Evolutionary conservation across 2,888 invertebrate genomes (phyloP).

Genomic region (Elysia crispata): DNA sequence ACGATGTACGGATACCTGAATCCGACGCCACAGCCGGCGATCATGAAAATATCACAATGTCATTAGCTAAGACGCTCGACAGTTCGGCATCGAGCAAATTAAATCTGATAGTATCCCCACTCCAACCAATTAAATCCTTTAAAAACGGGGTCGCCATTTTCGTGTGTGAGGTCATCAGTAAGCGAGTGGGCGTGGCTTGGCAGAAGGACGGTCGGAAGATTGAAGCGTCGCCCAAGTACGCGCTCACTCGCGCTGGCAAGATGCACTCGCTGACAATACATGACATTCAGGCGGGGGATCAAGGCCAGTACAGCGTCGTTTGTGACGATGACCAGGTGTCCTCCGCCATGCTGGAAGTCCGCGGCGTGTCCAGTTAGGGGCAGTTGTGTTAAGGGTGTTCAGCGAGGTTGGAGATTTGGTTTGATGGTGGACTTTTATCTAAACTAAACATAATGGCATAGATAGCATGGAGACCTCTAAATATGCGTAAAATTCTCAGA

Average conservation of each 20-base stretch:
- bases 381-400: not conserved
- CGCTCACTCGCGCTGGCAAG: constrained; percentile 62
- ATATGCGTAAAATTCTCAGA: too few species aligned
- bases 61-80: not conserved
- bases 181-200: constrained; percentile 89
- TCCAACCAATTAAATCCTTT: constrained; percentile 52
- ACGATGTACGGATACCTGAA: not conserved
- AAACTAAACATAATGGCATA: too few species aligned
- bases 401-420: constrained; percentile 39
- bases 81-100: not conserved
- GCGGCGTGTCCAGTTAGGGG: constrained; percentile 32
- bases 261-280: constrained; percentile 64
- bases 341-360: constrained; percentile 83
- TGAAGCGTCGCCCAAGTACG: constrained; percentile 57
- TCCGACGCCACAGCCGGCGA: too few species aligned
- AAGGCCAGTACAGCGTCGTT: constrained; percentile 88
- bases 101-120: constrained; percentile 49
- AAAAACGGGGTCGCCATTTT: constrained; percentile 65
- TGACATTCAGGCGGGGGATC: constrained; percentile 81
- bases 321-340: constrained; percentile 83
- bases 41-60: too few species aligned
- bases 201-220: constrained; percentile 77
- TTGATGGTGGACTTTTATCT: too few species aligned
- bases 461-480: too few species aligned
- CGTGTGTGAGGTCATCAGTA: constrained; percentile 87